These are phyloP conservation scores for Phocides pigmalion DNA, from an alignment of 1,140 invertebrate genomes.

Conservation along the genomic window DNA sequence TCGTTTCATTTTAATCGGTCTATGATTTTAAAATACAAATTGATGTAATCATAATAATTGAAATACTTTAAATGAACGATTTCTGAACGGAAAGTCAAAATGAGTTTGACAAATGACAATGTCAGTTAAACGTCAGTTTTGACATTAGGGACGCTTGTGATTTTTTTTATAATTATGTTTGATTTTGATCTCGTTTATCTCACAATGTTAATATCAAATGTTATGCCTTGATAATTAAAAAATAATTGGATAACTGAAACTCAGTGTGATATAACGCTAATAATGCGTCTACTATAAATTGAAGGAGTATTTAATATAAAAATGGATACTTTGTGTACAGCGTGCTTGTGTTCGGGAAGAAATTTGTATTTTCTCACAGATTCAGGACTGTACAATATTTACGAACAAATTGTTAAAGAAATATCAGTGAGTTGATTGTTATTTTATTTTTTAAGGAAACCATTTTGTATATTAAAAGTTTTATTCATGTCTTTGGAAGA, in stretches of 20 bases:
- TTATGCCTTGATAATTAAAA: background rate
- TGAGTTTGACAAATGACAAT: background rate
- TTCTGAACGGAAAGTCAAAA: too few relatives aligned
- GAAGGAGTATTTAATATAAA: background rate
- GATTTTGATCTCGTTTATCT: too few relatives aligned
- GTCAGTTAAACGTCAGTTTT: background rate
- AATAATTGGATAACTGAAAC: background rate
- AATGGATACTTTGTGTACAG: constrained; percentile 63
- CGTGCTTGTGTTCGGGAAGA: constrained; percentile 56
- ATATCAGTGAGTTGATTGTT: constrained; percentile 41
- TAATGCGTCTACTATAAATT: background rate
- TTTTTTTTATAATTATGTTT: too few relatives aligned
- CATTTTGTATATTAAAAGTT: too few relatives aligned
- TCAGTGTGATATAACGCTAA: too few relatives aligned
- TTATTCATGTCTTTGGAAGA: too few relatives aligned
- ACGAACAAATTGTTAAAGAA: constrained; percentile 62
- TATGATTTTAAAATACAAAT: too few relatives aligned
- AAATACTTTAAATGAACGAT: background rate
- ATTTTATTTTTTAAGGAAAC: too few relatives aligned
- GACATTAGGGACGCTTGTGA: background rate
- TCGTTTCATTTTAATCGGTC: too few relatives aligned
- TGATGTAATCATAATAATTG: background rate
- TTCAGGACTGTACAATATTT: constrained; percentile 51
- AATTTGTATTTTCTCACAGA: constrained; percentile 53
- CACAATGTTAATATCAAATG: too few relatives aligned